These are phyloP conservation scores for Drosophila teissieri DNA, from an alignment of 1,140 invertebrate genomes.

Conservation along the genomic window DNA sequence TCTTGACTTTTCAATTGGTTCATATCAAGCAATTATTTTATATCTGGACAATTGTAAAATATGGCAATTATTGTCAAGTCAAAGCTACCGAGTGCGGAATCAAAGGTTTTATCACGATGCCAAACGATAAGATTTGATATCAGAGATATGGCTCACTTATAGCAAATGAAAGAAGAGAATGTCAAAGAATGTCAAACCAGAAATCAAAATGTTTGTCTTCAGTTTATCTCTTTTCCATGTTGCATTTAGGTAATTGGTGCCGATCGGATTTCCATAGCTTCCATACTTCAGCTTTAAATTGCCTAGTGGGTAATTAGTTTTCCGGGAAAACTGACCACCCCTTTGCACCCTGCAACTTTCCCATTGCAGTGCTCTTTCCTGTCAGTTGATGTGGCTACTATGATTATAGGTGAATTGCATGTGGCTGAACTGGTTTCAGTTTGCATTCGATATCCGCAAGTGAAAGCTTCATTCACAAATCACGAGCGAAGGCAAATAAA, in stretches of 20 bases:
- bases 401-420: conserved; percentile 46
- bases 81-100: conserved; percentile 32
- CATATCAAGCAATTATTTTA: background rate
- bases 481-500: conserved; percentile 7
- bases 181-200: conserved; percentile 26
- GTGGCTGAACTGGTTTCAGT: conserved; percentile 60
- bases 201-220: background rate
- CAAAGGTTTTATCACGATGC: conserved; percentile 33
- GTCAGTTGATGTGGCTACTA: conserved; percentile 12
- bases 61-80: conserved; percentile 19
- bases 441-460: conserved; percentile 15
- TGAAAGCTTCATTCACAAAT: conserved; percentile 14
- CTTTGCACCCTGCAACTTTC: background rate
- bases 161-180: conserved; percentile 26
- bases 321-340: background rate
- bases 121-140: conserved; percentile 41
- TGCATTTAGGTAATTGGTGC: background rate
- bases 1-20: background rate
- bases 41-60: conserved; percentile 12
- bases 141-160: conserved; percentile 18
- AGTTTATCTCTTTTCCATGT: background rate
- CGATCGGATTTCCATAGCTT: no score
- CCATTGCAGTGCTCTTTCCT: conserved; percentile 9
- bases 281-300: conserved; percentile 15
- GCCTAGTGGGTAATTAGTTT: conserved; percentile 7